Evolutionary conservation across 2,888 invertebrate genomes (phyloP).

Genomic region (Drosophila prolongata): DNA sequence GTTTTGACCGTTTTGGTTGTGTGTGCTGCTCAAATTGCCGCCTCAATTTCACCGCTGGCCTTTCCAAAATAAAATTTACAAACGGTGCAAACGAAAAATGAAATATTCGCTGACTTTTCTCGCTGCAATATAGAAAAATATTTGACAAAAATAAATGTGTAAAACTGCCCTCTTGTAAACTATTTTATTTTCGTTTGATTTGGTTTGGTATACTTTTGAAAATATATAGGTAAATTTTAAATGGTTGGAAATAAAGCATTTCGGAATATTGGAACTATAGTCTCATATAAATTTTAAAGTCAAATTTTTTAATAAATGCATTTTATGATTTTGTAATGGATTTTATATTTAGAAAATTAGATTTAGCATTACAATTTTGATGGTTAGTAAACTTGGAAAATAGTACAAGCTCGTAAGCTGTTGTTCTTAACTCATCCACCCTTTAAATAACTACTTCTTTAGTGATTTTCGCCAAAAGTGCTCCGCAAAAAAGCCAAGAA

Average conservation of each 20-base stretch:
- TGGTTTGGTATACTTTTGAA: background rate
- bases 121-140: constrained; percentile 1
- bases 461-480: constrained; percentile 20
- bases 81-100: constrained; percentile 16
- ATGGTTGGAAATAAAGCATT: no score
- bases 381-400: no score
- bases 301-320: no score
- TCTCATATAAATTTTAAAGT: no score
- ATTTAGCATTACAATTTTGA: no score
- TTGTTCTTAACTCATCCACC: no score
- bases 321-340: no score
- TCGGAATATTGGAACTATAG: no score
- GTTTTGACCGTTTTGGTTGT: background rate
- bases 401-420: no score
- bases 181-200: constrained; percentile 1
- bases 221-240: no score
- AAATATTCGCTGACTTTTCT: constrained; percentile 18
- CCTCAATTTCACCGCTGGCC: constrained; percentile 37
- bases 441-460: background rate
- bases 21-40: constrained; percentile 43
- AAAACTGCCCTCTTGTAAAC: background rate
- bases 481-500: constrained; percentile 65
- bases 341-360: no score
- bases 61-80: constrained; percentile 26
- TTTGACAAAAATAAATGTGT: background rate